Percentiles rank a stretch among this genome's conserved stretches.
phyloP scores from a whole-genome alignment of 2,888 invertebrate species.

The Lutraria lutraria region DNA sequence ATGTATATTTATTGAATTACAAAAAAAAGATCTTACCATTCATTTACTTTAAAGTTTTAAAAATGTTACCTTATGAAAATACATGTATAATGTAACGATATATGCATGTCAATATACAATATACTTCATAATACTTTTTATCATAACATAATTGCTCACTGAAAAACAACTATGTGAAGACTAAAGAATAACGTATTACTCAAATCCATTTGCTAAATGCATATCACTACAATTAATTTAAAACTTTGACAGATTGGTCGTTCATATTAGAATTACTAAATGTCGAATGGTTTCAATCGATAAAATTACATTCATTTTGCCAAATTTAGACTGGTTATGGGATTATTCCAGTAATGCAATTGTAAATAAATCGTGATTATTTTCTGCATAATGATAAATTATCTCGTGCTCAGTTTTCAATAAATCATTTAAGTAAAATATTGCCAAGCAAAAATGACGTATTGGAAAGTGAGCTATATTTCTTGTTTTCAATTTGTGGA shows the following conservation, averaged over 20 bases:
- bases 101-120: no score
- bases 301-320: not conserved
- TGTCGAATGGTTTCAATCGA: not conserved
- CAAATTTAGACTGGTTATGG: not conserved
- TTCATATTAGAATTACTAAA: not conserved
- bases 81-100: no score
- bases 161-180: no score
- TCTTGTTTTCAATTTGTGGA: no score
- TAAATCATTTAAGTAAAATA: not conserved
- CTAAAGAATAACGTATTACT: not conserved
- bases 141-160: no score
- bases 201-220: not conserved
- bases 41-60: no score
- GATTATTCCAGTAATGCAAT: not conserved
- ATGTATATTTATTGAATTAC: no score
- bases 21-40: no score
- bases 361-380: not conserved
- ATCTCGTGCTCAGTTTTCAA: not conserved
- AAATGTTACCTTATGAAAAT: no score
- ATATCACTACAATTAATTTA: not conserved
- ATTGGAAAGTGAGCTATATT: no score
- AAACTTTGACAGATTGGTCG: not conserved
- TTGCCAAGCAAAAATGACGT: no score
- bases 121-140: no score
- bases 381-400: not conserved